Base-by-base conservation (phyloP, 2,888 invertebrate genomes). In the Sylvicola cinctus region DNA sequence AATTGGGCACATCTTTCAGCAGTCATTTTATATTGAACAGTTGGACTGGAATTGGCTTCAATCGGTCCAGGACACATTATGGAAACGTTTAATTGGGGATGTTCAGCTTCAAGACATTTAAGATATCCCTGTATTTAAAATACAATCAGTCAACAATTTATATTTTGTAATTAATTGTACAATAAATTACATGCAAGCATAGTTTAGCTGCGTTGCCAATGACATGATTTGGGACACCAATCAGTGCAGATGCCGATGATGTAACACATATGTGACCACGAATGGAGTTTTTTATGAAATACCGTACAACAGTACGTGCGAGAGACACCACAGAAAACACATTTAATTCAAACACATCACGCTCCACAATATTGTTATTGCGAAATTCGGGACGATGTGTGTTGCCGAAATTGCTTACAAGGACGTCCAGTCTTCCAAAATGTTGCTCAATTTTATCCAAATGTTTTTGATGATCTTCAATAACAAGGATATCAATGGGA, bases 351-450 rank as follows among this genome's bases (percentile, higher is more conserved):
- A 85, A 77, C 45, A 83, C 58, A 38, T 76, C 66, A 31, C 61
- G 62, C 50, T 87, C 84, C 0, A 85, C 81, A 29, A 60, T 52
- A 2, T 77, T 40, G 2, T 74, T 68, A 2, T 71, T 60, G 39
- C 74, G 71, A 74, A 77, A 83, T 14, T 52, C 45, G 1, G 76
- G 75, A 40, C 83, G 60, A 50, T 85, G 84, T 6, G 78, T 75
- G 35, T 80, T 58, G 0, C 83, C 84, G 2, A 83, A 83, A 58
- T 85, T 85, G 49, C 78, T 80, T 0, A 85, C 67, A 26, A 85
- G 58, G 36, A 84, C 66, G 49, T 85, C 79, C 29, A 85, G 54
- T 59, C 68, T 51, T 30, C 72, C 77, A 50, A 79, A 83, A 48
- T 74, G 66, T 20, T 65, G 50, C 1, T 80, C 49, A 2, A 79